A percentile compares a stretch with the other conserved stretches of the same genome.
Evolutionary conservation across 2,113 vertebrate species (phyloP).

Genomic region (Mesocricetus auratus): DNA sequence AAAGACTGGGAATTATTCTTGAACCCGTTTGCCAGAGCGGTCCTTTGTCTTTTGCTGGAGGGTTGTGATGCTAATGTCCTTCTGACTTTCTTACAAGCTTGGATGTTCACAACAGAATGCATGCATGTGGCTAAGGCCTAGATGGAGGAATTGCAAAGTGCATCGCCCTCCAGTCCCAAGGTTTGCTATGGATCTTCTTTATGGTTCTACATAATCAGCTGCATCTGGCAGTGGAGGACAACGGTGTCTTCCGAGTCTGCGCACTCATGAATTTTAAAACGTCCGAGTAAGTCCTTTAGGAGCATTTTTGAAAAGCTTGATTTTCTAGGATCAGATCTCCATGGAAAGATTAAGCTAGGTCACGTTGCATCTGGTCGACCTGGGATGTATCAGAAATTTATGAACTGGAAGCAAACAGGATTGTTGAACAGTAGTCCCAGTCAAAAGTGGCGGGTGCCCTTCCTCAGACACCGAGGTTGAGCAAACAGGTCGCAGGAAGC

Average conservation of each 20-base stretch:
- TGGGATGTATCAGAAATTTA: conserved; percentile 56
- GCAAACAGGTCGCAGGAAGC: neutral
- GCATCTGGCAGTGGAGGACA: conserved; percentile 40
- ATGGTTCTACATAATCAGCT: conserved; percentile 22
- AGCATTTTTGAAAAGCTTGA: conserved; percentile 53
- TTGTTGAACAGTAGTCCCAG: conserved; percentile 60
- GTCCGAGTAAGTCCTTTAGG: neutral
- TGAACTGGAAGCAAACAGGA: conserved; percentile 64
- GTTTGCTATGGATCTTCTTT: conserved; percentile 33
- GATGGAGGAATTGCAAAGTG: neutral
- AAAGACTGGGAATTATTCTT: conserved; percentile 45
- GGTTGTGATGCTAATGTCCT: neutral
- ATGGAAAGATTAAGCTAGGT: conserved; percentile 42
- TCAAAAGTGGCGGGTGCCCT: neutral
- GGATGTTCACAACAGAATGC: neutral
- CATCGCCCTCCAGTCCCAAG: neutral
- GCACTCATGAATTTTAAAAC: conserved; percentile 9
- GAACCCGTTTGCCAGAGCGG: neutral
- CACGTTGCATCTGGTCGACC: conserved; percentile 51
- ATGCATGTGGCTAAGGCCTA: neutral
- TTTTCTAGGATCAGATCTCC: conserved; percentile 60
- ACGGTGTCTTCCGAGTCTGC: neutral
- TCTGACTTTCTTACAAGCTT: neutral
- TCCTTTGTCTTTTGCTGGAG: neutral
- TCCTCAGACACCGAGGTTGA: neutral